Evolutionary conservation across 2,797 vertebrate species (phyloP).

Genomic region (Heteromormyrus szaboi): DNA sequence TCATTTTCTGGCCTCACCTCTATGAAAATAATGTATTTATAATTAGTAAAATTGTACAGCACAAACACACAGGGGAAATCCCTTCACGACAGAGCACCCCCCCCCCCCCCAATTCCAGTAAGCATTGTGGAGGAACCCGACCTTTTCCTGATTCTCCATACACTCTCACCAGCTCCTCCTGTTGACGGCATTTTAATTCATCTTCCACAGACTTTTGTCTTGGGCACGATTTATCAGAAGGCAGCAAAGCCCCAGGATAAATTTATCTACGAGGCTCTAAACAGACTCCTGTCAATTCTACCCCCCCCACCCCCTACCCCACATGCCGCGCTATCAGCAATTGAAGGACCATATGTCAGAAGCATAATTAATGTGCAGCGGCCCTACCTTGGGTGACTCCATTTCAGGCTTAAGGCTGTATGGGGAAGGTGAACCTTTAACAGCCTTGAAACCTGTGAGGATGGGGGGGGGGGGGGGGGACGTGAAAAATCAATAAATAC

Average conservation of each 20-base stretch:
- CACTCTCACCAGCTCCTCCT: background rate
- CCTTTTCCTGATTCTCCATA: background rate
- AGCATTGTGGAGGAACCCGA: background rate
- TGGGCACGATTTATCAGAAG: background rate
- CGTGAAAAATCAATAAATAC: constrained; percentile 20
- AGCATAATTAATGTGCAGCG: background rate
- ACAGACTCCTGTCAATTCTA: background rate
- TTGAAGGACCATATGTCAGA: too few relatives aligned
- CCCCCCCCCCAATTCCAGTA: background rate
- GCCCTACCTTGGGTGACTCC: constrained; percentile 60
- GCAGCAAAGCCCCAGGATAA: background rate
- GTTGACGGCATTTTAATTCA: background rate
- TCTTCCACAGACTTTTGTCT: constrained; percentile 1
- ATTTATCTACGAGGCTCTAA: background rate
- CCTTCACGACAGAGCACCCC: background rate
- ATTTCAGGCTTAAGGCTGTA: constrained; percentile 54
- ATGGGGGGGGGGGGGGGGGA: constrained; percentile 52
- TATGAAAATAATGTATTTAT: background rate
- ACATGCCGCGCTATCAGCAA: background rate
- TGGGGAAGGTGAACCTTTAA: constrained; percentile 56
- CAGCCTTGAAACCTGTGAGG: constrained; percentile 62
- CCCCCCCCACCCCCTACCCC: background rate
- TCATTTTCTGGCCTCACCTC: background rate
- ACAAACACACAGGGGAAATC: background rate
- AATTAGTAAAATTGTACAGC: background rate